Evolutionary conservation across 2,888 invertebrate species (phyloP).

Genomic region (Druceiella hillmani): DNA sequence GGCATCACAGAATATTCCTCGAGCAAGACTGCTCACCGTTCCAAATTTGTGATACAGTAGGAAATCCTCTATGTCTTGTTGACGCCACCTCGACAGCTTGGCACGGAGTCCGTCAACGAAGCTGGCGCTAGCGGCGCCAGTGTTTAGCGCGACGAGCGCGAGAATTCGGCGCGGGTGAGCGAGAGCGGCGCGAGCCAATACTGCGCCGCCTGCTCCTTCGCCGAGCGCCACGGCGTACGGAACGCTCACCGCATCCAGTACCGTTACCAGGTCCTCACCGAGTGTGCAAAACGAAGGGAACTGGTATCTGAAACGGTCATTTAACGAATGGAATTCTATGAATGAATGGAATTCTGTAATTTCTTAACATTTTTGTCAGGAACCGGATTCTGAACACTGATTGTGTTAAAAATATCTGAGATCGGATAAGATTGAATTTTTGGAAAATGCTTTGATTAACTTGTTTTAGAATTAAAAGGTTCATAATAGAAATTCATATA

Average conservation of each 20-base stretch:
- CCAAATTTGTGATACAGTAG: slow-evolving; percentile 88
- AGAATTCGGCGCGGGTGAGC: slow-evolving; percentile 72
- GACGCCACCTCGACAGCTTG: slow-evolving; percentile 80
- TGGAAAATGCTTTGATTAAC: no score
- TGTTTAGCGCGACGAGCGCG: slow-evolving; percentile 80
- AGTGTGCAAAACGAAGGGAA: slow-evolving; percentile 79
- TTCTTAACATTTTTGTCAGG: neutral
- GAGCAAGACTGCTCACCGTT: slow-evolving; percentile 82
- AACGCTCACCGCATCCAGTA: slow-evolving; percentile 76
- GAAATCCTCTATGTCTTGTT: slow-evolving; percentile 81
- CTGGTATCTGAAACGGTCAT: slow-evolving; percentile 60
- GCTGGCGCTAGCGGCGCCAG: slow-evolving; percentile 80
- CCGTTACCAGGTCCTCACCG: slow-evolving; percentile 75
- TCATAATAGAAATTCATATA: no score
- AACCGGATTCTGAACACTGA: neutral
- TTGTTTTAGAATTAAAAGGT: no score
- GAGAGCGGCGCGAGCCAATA: slow-evolving; percentile 77
- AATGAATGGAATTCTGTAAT: neutral
- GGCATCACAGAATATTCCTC: no score
- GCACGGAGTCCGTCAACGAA: slow-evolving; percentile 82
- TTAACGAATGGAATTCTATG: neutral
- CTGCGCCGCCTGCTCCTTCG: slow-evolving; percentile 86
- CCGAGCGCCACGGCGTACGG: slow-evolving; percentile 81
- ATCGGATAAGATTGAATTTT: no score
- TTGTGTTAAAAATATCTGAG: slow-evolving; percentile 6